Evolutionary conservation across 64 coral and sea anemone species (phyloP), one percentile per base, ranked within the genome.

Genomic region (Pocillopora verrucosa): DNA sequence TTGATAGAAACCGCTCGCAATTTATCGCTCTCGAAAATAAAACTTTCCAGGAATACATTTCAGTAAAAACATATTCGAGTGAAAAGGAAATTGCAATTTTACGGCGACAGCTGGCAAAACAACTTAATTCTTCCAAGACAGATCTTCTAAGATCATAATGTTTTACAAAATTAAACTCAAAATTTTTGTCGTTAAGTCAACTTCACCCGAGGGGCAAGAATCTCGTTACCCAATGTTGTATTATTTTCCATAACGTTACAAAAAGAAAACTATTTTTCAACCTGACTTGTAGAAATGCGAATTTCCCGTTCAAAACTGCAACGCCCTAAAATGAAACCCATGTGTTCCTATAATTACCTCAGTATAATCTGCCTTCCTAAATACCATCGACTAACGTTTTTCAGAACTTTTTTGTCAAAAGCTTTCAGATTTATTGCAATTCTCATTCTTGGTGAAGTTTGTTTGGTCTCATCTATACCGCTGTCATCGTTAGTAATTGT

Each of bases 11-110:
- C 17, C 16, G 11, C 45, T 78, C 11, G 58, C 20, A 51, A 58
- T 58, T 78, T 51, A 58, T 10, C 2, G 19, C 37, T 77, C 16
- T 77, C 19, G 67, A 70, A 51, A 51, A 79, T 22, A 25, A 79
- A 20, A 79, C 56, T 25, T 78, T 59, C 26, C 19, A 15, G 11
- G 36, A 84, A 84, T 58, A 25, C 36, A 22, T 72, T 13, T 0
- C 19, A 36, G 61, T 51, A n/a, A 85, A 70, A 85, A 13, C 9
- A 20, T 14, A 72, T 85, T 24, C 19, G 13, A 36, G 35, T 10
- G 62, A 15, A 85, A 57, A 85, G 82, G 82, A 85, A 85, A 72
- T 85, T 65, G 79, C 79, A 26, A 72, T 85, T 70, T 85, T 72
- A 56, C 34, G 4, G 35, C n/a, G 82, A 85, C 82, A 85, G 82